Conservation (phyloP, 2,888 invertebrate genomes). For the Chaetoderma sp. region DNA sequence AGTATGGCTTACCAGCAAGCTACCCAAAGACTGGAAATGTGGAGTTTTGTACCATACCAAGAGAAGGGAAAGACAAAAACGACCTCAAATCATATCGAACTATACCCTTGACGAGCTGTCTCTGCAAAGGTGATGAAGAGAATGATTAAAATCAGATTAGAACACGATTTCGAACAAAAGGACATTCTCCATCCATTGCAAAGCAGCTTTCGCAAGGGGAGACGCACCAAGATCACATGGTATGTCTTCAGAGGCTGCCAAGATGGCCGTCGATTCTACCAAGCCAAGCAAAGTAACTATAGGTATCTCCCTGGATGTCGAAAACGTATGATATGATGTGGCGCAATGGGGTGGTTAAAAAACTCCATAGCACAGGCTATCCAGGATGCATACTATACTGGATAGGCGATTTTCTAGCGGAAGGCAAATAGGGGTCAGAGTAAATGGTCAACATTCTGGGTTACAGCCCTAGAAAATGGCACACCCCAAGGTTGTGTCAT, state of each 20-base stretch:
- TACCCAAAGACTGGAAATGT: neutral
- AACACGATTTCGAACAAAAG: neutral
- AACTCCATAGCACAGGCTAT: neutral
- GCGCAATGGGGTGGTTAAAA: neutral
- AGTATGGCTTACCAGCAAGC: neutral
- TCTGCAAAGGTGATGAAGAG: neutral
- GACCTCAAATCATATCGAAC: neutral
- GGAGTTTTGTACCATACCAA: too few species aligned
- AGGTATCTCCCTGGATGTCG: neutral
- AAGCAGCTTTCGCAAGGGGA: neutral
- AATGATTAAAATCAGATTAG: neutral
- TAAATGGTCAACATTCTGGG: neutral
- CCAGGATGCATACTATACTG: neutral
- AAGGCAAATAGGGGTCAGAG: neutral
- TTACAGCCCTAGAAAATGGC: neutral
- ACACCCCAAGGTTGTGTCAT: neutral
- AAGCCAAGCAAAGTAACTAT: neutral
- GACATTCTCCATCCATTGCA: neutral
- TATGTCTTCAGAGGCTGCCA: neutral
- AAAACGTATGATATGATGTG: conserved; percentile 6
- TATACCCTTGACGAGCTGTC: neutral
- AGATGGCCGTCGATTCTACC: neutral
- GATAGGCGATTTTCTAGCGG: neutral
- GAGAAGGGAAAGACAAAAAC: neutral
- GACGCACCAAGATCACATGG: neutral